Evolutionary conservation across 1,140 invertebrate species (phyloP).

Genomic region (Drosophila micromelanica): DNA sequence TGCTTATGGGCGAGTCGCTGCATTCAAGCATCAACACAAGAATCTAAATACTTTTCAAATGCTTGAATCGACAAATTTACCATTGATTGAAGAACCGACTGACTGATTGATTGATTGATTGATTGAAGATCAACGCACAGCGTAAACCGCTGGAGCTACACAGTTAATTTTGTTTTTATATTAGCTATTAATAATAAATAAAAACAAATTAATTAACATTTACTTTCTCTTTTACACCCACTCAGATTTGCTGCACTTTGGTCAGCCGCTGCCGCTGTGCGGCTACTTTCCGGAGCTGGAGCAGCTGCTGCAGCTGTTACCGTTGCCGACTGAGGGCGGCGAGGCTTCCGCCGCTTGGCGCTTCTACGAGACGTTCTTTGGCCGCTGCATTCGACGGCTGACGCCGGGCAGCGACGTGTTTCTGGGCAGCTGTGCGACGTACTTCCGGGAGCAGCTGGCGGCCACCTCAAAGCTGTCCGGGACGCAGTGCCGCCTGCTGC

Average conservation of each 20-base stretch:
- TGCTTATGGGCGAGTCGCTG: neutral
- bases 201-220: no score
- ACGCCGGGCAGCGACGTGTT: conserved; percentile 43
- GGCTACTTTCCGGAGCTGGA: conserved; percentile 33
- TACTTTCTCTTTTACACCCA: neutral
- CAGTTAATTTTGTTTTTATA: no score
- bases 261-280: conserved; percentile 56
- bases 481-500: conserved; percentile 48
- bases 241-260: conserved; percentile 66
- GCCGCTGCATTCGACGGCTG: conserved; percentile 57
- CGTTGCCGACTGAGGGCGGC: neutral
- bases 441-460: conserved; percentile 30
- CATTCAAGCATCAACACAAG: no score
- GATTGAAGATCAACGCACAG: no score
- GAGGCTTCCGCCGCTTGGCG: conserved; percentile 27
- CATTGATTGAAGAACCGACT: neutral
- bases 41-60: no score
- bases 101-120: neutral
- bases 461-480: neutral
- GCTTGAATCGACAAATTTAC: no score
- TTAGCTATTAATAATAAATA: no score
- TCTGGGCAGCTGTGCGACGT: conserved; percentile 42
- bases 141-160: no score
- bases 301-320: conserved; percentile 42
- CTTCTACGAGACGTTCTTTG: conserved; percentile 62